Percentiles rank a stretch among this genome's conserved stretches.
phyloP scores from a whole-genome alignment of 1,140 invertebrate species.

The Brachionus manjavacas region DNA sequence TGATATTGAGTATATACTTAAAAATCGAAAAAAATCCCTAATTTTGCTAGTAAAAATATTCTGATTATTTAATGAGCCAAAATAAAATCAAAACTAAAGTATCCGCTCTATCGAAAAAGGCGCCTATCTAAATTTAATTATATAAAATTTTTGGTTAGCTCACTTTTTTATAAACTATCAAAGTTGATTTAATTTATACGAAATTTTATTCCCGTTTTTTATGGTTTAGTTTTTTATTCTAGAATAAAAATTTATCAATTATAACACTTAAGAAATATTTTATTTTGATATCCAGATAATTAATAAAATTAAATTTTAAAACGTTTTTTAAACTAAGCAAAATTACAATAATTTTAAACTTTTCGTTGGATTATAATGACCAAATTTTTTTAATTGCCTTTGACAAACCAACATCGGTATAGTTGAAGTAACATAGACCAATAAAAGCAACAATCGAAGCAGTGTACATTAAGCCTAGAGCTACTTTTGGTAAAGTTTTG shows the following conservation, averaged over 20 bases:
- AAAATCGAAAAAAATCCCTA: no score
- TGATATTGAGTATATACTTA: no score
- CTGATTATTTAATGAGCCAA: no score
- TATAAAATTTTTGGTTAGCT: no score
- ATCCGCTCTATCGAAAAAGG: no score
- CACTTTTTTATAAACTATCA: neutral
- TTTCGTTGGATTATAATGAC: neutral
- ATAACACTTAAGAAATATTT: neutral
- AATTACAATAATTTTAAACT: neutral
- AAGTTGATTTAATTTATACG: neutral
- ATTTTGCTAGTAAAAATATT: no score
- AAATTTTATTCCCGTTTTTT: neutral
- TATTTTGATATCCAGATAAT: conserved; percentile 3
- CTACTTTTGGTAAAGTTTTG: conserved; percentile 2
- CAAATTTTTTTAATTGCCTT: conserved; percentile 42
- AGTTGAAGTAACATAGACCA: conserved; percentile 38
- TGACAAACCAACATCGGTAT: conserved; percentile 26
- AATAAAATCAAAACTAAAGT: no score
- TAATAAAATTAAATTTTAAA: neutral
- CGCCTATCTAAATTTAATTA: neutral
- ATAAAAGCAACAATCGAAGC: conserved; percentile 16
- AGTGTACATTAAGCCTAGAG: neutral
- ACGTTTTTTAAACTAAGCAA: neutral
- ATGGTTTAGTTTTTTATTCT: neutral
- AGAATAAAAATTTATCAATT: neutral